Base-by-base conservation (phyloP, 2,888 invertebrate species). In the Apotomis capreana region DNA sequence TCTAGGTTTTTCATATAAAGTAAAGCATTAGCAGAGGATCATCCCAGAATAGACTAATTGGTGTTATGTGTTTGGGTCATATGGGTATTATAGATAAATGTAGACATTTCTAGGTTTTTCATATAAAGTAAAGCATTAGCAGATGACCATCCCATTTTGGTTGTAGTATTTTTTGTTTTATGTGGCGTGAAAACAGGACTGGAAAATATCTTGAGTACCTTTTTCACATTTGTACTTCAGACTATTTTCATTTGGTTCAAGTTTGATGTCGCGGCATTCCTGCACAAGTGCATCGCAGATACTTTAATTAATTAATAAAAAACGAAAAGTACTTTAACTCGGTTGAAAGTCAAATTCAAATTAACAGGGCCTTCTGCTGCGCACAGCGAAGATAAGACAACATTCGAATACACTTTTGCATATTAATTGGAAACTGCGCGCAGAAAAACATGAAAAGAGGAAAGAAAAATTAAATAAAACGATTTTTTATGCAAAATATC, bases 391-490 rank as follows among this genome's bases (percentile, higher is more conserved):
- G 84, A 84, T 84, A 87, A 84, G 82, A 79, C 79, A 82, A 81
- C 80, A 83, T 83, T 85, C 80, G 81, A 85, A 84, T 83, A 80
- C 80, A 77, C 77, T 80, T 86, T 84, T 83, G 86, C 86, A 87
- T 87, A 82, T 84, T 87, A 86, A 87, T 86, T 84, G 81, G 79
- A 68, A 72, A 68, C 80, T 80, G 83, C 81, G 82, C 74, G 64
- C 75, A 72, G 76, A 77, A 78, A 76, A 74, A 69, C 72, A 68
- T 26, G 55, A 26, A 64, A 62, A 40, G 57, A 51, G 61, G 36
- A 26, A 44, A 5, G 36, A 67, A 67, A 40, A 40, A 68, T 37
- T 40, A 12, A 67, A 67, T 15, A 62, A 40, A 61, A 36, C 46
- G 51, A 49, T 26, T 58, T 58, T 59, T 10, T 58, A 57, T 65